Percentiles rank a stretch among this genome's conserved stretches.
These are phyloP conservation scores for Nasonia oneida DNA, from an alignment of 2,888 invertebrate species.

Conservation along the genomic window DNA sequence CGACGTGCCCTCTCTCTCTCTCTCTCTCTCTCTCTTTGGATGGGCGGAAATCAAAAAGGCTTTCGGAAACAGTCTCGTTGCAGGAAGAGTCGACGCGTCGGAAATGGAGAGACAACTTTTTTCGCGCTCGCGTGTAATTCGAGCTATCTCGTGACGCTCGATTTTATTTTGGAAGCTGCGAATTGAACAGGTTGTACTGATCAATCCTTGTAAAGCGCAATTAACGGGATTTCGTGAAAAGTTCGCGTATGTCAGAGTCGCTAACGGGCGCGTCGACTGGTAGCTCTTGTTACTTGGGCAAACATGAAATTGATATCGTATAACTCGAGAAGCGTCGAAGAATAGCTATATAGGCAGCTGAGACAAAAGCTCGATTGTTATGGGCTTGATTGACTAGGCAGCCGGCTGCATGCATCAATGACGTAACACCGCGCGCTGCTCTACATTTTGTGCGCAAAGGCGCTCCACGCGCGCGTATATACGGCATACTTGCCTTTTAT, in stretches of 20 bases:
- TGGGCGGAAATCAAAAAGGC: background rate
- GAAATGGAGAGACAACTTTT: background rate
- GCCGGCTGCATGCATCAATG: background rate
- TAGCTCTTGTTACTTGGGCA: slow-evolving; percentile 46
- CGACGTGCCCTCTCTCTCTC: background rate
- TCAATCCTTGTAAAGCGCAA: background rate
- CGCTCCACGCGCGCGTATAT: too few species aligned
- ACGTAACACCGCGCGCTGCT: background rate
- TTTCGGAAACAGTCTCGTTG: background rate
- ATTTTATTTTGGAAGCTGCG: too few species aligned
- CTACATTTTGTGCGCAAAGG: background rate
- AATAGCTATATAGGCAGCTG: slow-evolving; percentile 9
- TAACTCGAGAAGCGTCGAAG: slow-evolving; percentile 29
- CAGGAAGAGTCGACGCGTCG: too few species aligned
- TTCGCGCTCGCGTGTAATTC: too few species aligned
- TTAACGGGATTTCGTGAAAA: slow-evolving; percentile 27
- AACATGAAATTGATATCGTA: slow-evolving; percentile 44
- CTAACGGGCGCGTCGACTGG: slow-evolving; percentile 24
- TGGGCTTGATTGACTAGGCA: slow-evolving; percentile 33
- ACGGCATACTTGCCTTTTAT: slow-evolving; percentile 27
- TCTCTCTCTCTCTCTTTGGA: background rate
- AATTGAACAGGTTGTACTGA: too few species aligned
- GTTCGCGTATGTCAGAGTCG: background rate
- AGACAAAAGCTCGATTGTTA: slow-evolving; percentile 49
- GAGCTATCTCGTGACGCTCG: too few species aligned